phyloP scores from a whole-genome alignment of 2,797 vertebrate genomes.

The Acanthurus lineatus region DNA sequence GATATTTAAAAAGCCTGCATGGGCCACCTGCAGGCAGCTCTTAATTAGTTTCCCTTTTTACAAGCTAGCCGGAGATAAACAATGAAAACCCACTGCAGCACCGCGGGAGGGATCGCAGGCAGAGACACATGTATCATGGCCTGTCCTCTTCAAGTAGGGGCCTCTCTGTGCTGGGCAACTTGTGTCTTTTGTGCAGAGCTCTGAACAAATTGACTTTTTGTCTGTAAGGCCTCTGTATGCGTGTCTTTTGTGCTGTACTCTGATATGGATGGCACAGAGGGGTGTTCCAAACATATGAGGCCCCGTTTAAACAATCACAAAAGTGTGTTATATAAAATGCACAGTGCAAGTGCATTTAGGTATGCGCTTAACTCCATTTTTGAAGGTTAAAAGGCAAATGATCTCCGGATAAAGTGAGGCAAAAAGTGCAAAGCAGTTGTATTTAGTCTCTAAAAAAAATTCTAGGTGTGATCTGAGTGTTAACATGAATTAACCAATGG shows the following conservation, averaged over 20 bases:
- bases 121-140: conserved; percentile 76
- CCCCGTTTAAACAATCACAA: no score
- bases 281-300: conserved; percentile 40
- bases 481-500: no score
- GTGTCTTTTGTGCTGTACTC: conserved; percentile 69
- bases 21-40: conserved; percentile 77
- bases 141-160: conserved; percentile 69
- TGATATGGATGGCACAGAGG: conserved; percentile 46
- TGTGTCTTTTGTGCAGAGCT: conserved; percentile 71
- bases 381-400: no score
- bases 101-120: conserved; percentile 72
- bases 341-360: no score
- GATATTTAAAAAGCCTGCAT: conserved; percentile 75
- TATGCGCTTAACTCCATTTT: no score
- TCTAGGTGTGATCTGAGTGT: no score
- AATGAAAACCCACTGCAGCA: conserved; percentile 68
- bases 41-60: conserved; percentile 79
- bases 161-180: conserved; percentile 72
- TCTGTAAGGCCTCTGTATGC: conserved; percentile 63
- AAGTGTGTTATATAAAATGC: no score
- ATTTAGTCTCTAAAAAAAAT: no score
- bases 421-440: no score
- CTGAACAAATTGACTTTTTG: conserved; percentile 82
- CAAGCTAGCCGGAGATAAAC: conserved; percentile 74
- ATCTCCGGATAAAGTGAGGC: no score